A percentile compares a stretch with the other conserved stretches of the same genome.
These are phyloP conservation scores for Anthoscopus minutus DNA, from an alignment of 2,113 vertebrate species.

Conservation along the genomic window DNA sequence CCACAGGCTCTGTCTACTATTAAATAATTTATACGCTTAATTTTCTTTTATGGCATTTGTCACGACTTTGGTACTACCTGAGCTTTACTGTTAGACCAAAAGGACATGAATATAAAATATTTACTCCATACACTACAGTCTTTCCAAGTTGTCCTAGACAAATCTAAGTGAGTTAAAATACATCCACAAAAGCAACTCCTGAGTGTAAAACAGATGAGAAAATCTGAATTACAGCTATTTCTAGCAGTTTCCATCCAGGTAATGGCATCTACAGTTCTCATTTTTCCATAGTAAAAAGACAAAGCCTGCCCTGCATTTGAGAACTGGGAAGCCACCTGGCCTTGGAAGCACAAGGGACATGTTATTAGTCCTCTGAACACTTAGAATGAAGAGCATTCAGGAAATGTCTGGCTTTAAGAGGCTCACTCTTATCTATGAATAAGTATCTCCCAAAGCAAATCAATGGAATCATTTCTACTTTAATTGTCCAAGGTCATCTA, in stretches of 20 bases:
- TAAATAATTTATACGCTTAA: background rate
- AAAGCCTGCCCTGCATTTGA: fast-evolving
- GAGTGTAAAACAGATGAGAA: background rate
- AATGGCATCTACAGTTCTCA: background rate
- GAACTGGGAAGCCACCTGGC: background rate
- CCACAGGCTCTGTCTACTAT: background rate
- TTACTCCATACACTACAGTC: background rate
- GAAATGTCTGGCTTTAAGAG: background rate
- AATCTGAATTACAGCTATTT: background rate
- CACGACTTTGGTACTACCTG: background rate
- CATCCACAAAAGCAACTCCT: background rate
- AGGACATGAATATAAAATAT: background rate
- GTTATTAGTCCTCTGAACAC: background rate
- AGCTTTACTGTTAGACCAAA: background rate
- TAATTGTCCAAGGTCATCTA: background rate
- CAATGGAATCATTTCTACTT: background rate
- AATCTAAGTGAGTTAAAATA: background rate
- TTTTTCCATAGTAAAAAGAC: background rate
- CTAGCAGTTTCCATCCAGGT: background rate
- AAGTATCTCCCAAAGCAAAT: background rate
- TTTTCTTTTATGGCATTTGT: background rate
- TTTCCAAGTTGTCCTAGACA: background rate
- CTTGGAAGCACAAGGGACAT: background rate
- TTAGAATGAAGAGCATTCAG: background rate
- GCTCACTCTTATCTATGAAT: background rate